Evolutionary conservation across 1,140 invertebrate genomes (phyloP).

Genomic region (Drosophila grimshawi): DNA sequence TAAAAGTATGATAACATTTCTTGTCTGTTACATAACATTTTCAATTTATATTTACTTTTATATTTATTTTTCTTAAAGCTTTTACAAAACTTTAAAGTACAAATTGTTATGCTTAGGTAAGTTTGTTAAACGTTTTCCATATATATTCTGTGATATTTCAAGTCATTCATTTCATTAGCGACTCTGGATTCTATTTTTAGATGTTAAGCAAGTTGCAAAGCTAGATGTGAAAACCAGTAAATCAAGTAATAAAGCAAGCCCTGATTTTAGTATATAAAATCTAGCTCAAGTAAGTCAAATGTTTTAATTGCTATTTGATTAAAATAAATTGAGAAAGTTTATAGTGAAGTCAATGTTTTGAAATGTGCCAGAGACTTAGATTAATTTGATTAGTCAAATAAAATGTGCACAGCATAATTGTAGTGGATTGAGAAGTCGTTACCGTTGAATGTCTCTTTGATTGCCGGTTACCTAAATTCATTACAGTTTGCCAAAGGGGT

Average conservation of each 20-base stretch:
- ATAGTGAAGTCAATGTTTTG: background rate
- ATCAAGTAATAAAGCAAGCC: background rate
- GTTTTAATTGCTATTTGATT: background rate
- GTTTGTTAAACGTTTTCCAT: no score
- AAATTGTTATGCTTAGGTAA: no score
- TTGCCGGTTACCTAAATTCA: conserved; percentile 21
- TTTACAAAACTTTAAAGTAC: no score
- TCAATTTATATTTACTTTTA: no score
- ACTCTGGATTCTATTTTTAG: background rate
- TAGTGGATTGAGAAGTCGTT: conserved; percentile 33
- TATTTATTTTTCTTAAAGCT: no score
- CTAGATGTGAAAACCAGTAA: background rate
- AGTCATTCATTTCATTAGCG: no score
- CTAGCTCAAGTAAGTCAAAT: background rate
- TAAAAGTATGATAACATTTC: no score
- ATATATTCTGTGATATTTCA: no score
- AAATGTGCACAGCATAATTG: background rate
- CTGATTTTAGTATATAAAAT: background rate
- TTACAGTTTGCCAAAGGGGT: conserved; percentile 25
- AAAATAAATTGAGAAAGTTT: background rate
- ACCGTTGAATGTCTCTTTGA: background rate
- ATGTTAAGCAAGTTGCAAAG: background rate
- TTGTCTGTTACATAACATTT: no score
- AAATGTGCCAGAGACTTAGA: background rate
- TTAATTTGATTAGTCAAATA: background rate